These are phyloP conservation scores for Pangasianodon hypophthalmus DNA, from an alignment of 2,113 vertebrate species.

Conservation along the genomic window DNA sequence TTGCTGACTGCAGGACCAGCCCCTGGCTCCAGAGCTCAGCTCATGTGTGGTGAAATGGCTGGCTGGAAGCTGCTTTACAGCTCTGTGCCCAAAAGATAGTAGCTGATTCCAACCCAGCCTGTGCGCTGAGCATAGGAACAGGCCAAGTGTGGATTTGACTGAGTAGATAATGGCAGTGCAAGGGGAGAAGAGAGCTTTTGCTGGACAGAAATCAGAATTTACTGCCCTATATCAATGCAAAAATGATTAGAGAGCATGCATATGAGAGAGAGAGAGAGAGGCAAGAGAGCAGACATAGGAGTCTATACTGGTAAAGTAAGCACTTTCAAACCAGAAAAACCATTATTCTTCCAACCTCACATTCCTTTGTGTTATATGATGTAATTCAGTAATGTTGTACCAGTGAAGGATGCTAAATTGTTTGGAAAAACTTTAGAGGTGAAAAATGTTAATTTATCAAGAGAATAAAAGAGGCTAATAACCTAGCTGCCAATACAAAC, in stretches of 20 bases:
- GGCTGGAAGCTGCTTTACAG: constrained; percentile 42
- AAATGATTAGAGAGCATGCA: constrained; percentile 37
- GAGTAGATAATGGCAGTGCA: constrained; percentile 37
- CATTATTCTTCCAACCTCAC: constrained; percentile 34
- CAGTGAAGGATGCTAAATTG: constrained; percentile 22
- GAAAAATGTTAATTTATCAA: constrained; percentile 37
- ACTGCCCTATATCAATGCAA: constrained; percentile 31
- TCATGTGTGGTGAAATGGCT: constrained; percentile 46
- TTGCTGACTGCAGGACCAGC: constrained; percentile 49
- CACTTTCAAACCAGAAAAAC: constrained; percentile 37
- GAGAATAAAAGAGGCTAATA: constrained; percentile 29
- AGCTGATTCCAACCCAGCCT: constrained; percentile 28
- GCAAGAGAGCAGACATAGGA: constrained; percentile 28
- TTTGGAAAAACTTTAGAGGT: constrained; percentile 34
- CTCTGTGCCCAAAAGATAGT: constrained; percentile 49
- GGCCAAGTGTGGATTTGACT: constrained; percentile 45
- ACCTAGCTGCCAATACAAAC: constrained; percentile 34
- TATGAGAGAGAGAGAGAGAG: constrained; percentile 30
- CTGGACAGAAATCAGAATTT: constrained; percentile 31
- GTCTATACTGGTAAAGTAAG: constrained; percentile 48
- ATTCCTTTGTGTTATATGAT: constrained; percentile 48
- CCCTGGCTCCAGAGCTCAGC: constrained; percentile 50
- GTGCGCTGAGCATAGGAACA: constrained; percentile 28
- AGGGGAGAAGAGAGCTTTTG: constrained; percentile 40
- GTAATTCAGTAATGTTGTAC: constrained; percentile 33